Base-by-base conservation (phyloP, 1,140 invertebrate species). In the Drosophila sucinea region DNA sequence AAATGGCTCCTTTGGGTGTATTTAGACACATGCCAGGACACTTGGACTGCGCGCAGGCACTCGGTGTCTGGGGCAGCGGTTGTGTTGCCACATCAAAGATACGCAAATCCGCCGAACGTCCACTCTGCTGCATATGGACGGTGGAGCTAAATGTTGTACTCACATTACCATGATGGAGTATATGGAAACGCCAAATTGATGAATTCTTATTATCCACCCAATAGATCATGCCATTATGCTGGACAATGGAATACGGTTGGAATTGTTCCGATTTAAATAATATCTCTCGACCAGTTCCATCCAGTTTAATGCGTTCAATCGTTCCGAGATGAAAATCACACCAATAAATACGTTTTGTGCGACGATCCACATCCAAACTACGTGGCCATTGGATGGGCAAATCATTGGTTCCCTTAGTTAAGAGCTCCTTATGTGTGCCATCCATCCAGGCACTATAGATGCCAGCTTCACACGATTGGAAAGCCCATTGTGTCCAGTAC, bases 301-400 rank as follows among this genome's bases (percentile, higher is more conserved):
- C 94, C 47, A 97, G 93, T 68, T 94, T 93, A 63, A 98, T 93
- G 1, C 95, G 95, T 92, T 98, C 97, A 2, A 98, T 95, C 32
- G 87, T 90, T 23, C 82, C 75, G 33, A 78, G 60, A 6, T 69
- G 76, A 1, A 83, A 94, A 79, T 97, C 96, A 6, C 97, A 95
- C 94, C 98, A 97, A 78, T 96, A 96, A 2, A 96, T 93, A 68
- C 94, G 93, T 30, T 95, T 93, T 25, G 94, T 95, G 23, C 95
- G 94, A 74, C 95, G 95, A 92, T 99, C 97, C 40, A 99, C 95
- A 3, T 96, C 95, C 11, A 99, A 93, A 11, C 97, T 97, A 93
- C 96, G 97, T 1, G 98, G 98, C 96, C 96, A 98, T 51, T 94
- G 93, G 69, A 98, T 94, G 0, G 67, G 63, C 66, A 69, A 66